A percentile compares a stretch with the other conserved stretches of the same genome.
phyloP scores from a whole-genome alignment of 2,797 vertebrate species.

The Gymnothorax javanicus region DNA sequence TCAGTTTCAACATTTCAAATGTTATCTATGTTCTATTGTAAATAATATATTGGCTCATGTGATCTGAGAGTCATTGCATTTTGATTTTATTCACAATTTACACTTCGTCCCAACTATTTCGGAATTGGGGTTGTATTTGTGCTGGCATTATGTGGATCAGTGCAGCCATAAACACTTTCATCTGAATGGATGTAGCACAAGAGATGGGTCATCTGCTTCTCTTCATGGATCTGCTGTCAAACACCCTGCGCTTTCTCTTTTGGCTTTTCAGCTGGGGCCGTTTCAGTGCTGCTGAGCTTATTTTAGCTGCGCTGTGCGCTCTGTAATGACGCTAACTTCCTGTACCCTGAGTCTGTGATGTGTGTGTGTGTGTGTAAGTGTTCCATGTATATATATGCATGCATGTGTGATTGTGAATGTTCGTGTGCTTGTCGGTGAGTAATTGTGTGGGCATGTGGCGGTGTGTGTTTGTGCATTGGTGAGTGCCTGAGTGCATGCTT shows the following conservation, averaged over 20 bases:
- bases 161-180: not conserved
- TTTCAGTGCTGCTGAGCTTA: constrained; percentile 5
- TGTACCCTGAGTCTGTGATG: constrained; percentile 2
- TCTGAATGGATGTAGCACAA: not conserved
- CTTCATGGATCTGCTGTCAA: not conserved
- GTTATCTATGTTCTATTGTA: no score
- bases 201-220: not conserved
- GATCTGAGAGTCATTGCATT: no score
- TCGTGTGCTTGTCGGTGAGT: not conserved
- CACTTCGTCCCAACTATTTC: no score
- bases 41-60: no score
- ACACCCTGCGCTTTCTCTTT: not conserved
- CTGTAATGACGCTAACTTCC: constrained; percentile 24
- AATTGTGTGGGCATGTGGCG: not conserved
- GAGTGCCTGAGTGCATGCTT: not conserved
- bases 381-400: not conserved
- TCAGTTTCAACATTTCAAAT: no score
- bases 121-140: not conserved
- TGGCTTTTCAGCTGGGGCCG: not conserved
- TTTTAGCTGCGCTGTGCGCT: not conserved
- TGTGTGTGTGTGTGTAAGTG: not conserved
- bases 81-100: no score
- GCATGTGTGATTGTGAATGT: not conserved
- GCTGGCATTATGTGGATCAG: not conserved
- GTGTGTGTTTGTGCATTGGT: not conserved